Evolutionary conservation across 2,797 vertebrate species (phyloP).

Genomic region (Ctenosaura bakeri): DNA sequence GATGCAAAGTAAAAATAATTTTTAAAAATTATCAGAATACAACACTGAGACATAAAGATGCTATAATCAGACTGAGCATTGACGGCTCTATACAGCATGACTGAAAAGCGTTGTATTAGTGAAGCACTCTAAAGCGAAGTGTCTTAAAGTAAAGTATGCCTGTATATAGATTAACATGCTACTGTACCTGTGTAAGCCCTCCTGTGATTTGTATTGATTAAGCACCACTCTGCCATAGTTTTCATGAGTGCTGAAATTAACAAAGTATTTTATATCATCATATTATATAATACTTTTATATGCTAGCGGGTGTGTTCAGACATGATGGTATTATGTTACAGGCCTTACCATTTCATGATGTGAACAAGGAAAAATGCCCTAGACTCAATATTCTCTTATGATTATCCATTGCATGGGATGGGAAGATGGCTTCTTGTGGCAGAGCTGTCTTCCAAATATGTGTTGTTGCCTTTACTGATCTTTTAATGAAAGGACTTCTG

Average conservation of each 20-base stretch:
- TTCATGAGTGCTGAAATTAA: slow-evolving; percentile 84
- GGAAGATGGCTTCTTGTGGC: neutral
- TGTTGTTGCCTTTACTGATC: neutral
- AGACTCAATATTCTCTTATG: neutral
- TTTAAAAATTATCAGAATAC: too few species aligned
- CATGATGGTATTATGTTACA: neutral
- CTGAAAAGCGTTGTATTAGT: too few species aligned
- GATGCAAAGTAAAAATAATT: too few species aligned
- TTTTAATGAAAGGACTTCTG: neutral
- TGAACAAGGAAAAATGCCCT: too few species aligned
- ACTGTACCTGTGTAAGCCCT: slow-evolving; percentile 83
- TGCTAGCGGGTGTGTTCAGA: neutral
- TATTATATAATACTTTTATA: neutral
- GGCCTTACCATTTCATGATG: neutral
- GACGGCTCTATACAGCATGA: too few species aligned
- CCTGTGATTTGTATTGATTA: slow-evolving; percentile 81
- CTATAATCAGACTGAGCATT: too few species aligned
- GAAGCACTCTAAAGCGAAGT: too few species aligned
- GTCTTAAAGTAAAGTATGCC: too few species aligned
- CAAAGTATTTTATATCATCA: slow-evolving; percentile 22
- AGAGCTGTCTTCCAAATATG: neutral
- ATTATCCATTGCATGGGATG: neutral
- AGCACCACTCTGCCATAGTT: slow-evolving; percentile 89
- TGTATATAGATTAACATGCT: slow-evolving; percentile 7
- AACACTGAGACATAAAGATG: too few species aligned